Evolutionary conservation across 1,140 invertebrate species (phyloP), one percentile per base, ranked within the genome.

Genomic region (Battus philenor): DNA sequence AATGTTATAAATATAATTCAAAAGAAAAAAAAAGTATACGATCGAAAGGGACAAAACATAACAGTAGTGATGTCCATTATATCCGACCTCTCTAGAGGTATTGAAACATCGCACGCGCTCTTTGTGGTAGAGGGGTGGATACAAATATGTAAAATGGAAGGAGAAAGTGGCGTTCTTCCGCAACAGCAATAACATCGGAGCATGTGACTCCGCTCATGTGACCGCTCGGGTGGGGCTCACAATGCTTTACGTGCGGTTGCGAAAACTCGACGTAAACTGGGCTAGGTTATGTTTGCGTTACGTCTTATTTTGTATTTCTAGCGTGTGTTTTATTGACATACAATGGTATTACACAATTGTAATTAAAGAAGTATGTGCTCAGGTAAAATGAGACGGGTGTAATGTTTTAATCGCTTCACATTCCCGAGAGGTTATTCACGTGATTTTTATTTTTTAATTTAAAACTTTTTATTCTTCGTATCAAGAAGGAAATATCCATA

Each of bases 151-250:
- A 48, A 56, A 68, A 50, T 59, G 54, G 47, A 24, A 44, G 63
- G 66, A 66, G 71, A 75, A 75, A 75, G 71, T 67, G 24, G 6
- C 18, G 18, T 20, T 51, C 68, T 71, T 75, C 66, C 68, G 71
- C 44, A 52, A 64, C 55, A 58, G 57, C 68, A 66, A 54, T 49
- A 47, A 46, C 30, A 50, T 39, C 46, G 44, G 54, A 68, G 48
- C 60, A 70, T 72, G 71, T 68, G 68, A 75, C 64, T 70, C 32
- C 16, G 57, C 48, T 62, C 70, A 74, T 71, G 59, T 69, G 68
- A 65, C 58, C 50, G 13, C 38, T n/a, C 26, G 13, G 48, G 20
- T 32, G n/a, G 12, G 29, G 54, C 10, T 16, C 44, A 59, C 65
- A 66, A 55, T 61, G 56, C 50, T 41, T 55, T 53, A 33, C 44